These are phyloP conservation scores for Drosophila baimaii DNA, from an alignment of 1,140 invertebrate genomes.

Conservation along the genomic window DNA sequence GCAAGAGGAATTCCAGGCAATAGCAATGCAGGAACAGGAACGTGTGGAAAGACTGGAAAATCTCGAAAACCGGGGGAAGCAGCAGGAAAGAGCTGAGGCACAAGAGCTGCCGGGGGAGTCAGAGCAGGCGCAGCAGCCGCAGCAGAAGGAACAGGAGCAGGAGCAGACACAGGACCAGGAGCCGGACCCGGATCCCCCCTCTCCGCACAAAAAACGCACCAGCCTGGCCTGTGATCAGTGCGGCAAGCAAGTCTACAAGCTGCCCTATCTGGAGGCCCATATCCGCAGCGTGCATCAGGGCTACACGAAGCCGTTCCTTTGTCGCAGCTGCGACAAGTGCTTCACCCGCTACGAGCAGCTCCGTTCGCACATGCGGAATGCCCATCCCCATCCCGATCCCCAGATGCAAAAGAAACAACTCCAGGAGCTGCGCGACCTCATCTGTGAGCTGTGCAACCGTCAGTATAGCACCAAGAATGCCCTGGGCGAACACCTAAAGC, in stretches of 20 bases:
- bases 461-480: constrained; percentile 77
- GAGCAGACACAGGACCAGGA: constrained; percentile 19
- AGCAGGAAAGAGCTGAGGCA: constrained; percentile 10
- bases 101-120: not conserved
- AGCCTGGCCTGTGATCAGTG: constrained; percentile 66
- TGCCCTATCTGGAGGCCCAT: constrained; percentile 76
- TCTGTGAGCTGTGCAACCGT: constrained; percentile 66
- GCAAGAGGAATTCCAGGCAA: not conserved
- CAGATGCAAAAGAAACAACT: constrained; percentile 26
- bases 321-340: constrained; percentile 61
- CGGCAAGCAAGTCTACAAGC: constrained; percentile 77
- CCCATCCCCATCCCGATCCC: constrained; percentile 45
- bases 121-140: not conserved
- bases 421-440: constrained; percentile 50
- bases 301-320: constrained; percentile 72
- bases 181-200: not conserved
- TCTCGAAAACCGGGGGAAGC: not conserved
- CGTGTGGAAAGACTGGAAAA: not conserved
- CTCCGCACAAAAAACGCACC: constrained; percentile 25
- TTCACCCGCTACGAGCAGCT: constrained; percentile 79
- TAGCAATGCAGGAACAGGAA: not conserved
- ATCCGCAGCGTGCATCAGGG: constrained; percentile 77
- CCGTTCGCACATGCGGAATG: constrained; percentile 66
- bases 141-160: constrained; percentile 7
- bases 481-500: constrained; percentile 68